Conservation (phyloP, 2,888 invertebrate genomes). For the Ariolimax columbianus region DNA sequence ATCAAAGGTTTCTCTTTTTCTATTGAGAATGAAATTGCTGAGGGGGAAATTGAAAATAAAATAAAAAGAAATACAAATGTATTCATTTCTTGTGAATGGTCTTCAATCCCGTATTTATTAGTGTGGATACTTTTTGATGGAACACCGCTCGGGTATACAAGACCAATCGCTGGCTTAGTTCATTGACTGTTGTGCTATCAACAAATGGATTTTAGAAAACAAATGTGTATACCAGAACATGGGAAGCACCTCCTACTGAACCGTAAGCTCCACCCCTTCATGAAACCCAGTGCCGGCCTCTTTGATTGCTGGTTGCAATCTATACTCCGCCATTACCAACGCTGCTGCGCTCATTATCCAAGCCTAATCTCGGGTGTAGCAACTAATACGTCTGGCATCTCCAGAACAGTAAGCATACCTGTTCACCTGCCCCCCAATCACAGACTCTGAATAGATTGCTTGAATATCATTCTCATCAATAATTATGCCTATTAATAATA, state of each 20-base stretch:
- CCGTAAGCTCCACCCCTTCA: background rate
- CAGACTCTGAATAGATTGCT: too few relatives aligned
- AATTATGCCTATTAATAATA: too few relatives aligned
- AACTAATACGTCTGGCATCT: background rate
- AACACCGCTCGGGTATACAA: background rate
- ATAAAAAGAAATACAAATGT: background rate
- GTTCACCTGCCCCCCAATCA: background rate
- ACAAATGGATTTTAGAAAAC: background rate
- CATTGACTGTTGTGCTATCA: background rate
- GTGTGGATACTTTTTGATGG: background rate
- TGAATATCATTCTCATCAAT: too few relatives aligned
- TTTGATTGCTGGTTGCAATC: background rate
- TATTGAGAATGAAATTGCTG: background rate
- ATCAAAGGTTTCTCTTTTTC: background rate
- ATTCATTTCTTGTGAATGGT: background rate
- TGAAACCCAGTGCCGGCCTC: background rate
- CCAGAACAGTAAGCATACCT: too few relatives aligned
- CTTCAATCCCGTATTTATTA: background rate
- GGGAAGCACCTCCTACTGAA: background rate
- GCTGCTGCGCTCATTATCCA: background rate
- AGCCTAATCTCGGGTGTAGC: background rate
- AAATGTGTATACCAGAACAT: background rate
- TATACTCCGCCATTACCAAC: background rate
- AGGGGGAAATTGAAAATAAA: background rate
- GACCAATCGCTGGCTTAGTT: background rate